Evolutionary conservation across 2,113 vertebrate species (phyloP).

Genomic region (Salminus brasiliensis): DNA sequence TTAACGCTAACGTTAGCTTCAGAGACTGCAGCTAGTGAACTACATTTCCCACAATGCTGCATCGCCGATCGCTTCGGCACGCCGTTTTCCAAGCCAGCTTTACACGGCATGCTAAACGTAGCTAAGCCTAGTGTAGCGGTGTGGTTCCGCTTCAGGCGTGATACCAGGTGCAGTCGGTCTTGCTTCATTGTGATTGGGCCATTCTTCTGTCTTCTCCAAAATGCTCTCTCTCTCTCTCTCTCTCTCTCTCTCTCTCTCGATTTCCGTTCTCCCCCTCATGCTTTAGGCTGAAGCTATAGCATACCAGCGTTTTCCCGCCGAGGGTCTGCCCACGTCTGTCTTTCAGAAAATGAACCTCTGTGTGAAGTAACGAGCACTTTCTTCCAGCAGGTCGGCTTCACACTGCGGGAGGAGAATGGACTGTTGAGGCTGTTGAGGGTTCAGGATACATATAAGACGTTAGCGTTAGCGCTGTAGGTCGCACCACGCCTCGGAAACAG

Average conservation of each 20-base stretch:
- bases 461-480: neutral
- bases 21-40: too few species aligned
- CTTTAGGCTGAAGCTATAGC: constrained; percentile 54
- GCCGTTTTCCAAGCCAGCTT: too few species aligned
- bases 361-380: constrained; percentile 44
- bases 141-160: too few species aligned
- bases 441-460: neutral
- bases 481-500: neutral
- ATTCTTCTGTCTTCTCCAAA: constrained; percentile 59
- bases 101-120: too few species aligned
- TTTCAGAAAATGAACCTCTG: constrained; percentile 39
- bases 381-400: constrained; percentile 36
- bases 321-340: constrained; percentile 48
- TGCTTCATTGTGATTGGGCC: constrained; percentile 67
- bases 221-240: constrained; percentile 30
- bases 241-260: constrained; percentile 40
- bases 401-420: constrained; percentile 29
- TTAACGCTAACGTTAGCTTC: too few species aligned
- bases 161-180: constrained; percentile 47
- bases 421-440: neutral
- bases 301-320: constrained; percentile 48
- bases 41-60: too few species aligned
- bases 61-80: too few species aligned
- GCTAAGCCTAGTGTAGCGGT: too few species aligned
- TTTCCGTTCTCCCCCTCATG: constrained; percentile 56